These are phyloP conservation scores for Amblyraja radiata DNA, from an alignment of 2,797 vertebrate genomes.

Conservation along the genomic window DNA sequence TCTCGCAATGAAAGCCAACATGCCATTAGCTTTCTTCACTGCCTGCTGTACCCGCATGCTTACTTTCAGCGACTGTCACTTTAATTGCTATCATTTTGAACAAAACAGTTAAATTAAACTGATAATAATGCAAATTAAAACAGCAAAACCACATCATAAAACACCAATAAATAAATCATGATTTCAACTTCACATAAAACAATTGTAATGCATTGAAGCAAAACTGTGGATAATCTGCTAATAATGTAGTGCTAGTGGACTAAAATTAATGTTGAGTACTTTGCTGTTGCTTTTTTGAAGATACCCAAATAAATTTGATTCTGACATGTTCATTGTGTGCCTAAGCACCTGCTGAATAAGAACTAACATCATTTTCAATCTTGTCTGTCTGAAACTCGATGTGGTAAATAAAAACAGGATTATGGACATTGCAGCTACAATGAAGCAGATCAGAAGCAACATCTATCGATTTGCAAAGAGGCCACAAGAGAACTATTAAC, in stretches of 20 bases:
- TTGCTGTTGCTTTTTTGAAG: background rate
- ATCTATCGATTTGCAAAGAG: background rate
- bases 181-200: background rate
- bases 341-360: slow-evolving; percentile 11
- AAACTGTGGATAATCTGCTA: background rate
- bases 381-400: background rate
- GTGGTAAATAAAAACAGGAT: slow-evolving; percentile 21
- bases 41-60: too few species aligned
- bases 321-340: background rate
- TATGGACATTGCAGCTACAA: background rate
- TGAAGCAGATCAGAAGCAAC: slow-evolving; percentile 26
- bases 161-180: background rate
- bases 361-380: slow-evolving; percentile 20
- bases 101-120: background rate
- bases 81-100: background rate
- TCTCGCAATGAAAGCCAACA: too few species aligned
- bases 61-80: background rate
- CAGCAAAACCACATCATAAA: background rate
- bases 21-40: too few species aligned
- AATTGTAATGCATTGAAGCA: background rate
- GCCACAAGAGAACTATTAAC: slow-evolving; percentile 14
- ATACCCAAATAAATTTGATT: slow-evolving; percentile 10
- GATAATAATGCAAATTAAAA: background rate
- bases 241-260: background rate
- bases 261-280: background rate